Base-by-base conservation (phyloP, 2,113 vertebrate species). In the Pelmatolapia mariae region DNA sequence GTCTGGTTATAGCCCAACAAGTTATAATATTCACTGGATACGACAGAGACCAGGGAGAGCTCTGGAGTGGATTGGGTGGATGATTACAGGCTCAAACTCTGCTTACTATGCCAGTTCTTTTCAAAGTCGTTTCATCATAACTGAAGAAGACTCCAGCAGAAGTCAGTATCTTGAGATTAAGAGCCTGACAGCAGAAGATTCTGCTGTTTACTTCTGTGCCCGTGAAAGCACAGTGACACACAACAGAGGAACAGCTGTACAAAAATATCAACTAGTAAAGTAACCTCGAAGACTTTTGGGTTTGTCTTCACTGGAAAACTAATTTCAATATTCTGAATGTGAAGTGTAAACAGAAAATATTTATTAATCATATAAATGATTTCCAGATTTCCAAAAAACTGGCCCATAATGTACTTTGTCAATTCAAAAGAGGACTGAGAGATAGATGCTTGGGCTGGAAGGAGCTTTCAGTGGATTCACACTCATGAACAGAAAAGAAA, bases 1-100 rank as follows among this genome's bases (percentile, higher is more conserved):
- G 1, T 89, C 89, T 52, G 86, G 86, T 8, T 92, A 10, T 31
- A 4, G 0, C 18, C 59, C 18, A 3, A 78, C 43, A 24, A 1
- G 3, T 54, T 8, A 52, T 19, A 0, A 6, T 6, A 90, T 93
- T 2, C 0, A 54, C 47, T 96, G 91, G 92, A 82, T 94, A 12
- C 12, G 66, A 47, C 92, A 93, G 7, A 71, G 31, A 0, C 73
- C 89, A 10, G 91, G 89, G 2, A 36, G 86, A 85, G 50, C 78
- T 63, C 83, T 93, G 59, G 87, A 94, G 82, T 95, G 92, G 92
- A 80, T 94, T 15, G 85, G 89, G 0, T 0, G 1, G 2, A 89
- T 85, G n/a, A 0, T 0, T 5, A 5, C 86, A 43, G 80, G 71
- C 3, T 8, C 1, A 9, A 92, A 84, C 45, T 7, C 16, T 50